phyloP scores from a whole-genome alignment of 2,888 invertebrate species.

The Acanthococcus lagerstroemiae region DNA sequence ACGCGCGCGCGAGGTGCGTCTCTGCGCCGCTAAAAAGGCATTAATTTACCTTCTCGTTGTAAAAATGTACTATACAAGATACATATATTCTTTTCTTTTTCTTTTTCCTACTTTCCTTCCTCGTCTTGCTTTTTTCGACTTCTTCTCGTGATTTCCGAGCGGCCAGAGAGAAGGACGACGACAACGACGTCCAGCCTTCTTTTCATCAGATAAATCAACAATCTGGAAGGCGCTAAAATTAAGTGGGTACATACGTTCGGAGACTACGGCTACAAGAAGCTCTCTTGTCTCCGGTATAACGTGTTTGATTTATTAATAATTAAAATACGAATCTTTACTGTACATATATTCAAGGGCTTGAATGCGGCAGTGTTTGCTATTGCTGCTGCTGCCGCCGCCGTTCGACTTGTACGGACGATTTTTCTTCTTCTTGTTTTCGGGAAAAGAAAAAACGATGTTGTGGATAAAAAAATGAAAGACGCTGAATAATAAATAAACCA shows the following conservation, averaged over 20 bases:
- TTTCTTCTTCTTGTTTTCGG: no score
- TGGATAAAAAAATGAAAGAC: no score
- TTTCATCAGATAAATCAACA: conserved; percentile 26
- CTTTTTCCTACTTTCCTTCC: not conserved
- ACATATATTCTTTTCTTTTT: not conserved
- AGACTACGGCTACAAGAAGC: not conserved
- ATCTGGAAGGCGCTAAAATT: conserved; percentile 25
- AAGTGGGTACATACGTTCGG: conserved; percentile 23
- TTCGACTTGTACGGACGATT: no score
- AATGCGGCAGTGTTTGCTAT: no score
- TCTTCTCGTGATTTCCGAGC: not conserved
- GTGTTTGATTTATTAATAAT: not conserved
- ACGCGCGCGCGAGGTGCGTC: not conserved
- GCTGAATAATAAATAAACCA: no score
- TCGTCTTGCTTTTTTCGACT: not conserved
- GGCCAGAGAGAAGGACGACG: not conserved
- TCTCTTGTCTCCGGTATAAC: not conserved
- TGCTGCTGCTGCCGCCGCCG: no score
- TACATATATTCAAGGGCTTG: no score
- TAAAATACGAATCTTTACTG: not conserved
- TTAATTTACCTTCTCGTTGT: conserved; percentile 22
- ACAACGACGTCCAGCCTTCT: not conserved
- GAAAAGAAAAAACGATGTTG: no score
- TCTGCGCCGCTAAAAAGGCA: conserved; percentile 8
- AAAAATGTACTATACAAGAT: not conserved